phyloP scores from a whole-genome alignment of 2,888 invertebrate genomes.

The Physocephala rufipes region DNA sequence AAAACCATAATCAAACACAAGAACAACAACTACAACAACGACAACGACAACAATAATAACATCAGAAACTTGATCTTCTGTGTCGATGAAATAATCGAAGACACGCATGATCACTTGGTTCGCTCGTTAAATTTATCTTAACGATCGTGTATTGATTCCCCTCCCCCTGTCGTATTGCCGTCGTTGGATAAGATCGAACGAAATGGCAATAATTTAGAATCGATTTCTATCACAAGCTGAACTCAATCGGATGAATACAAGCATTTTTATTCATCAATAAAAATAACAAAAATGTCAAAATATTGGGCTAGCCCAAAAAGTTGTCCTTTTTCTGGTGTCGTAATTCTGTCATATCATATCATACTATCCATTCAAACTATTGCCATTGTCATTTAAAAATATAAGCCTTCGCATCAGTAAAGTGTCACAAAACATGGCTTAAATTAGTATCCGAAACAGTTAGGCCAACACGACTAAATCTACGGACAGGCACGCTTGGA shows the following conservation, averaged over 20 bases:
- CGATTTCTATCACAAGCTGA: conserved; percentile 49
- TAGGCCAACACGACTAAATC: too few relatives aligned
- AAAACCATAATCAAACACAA: not conserved
- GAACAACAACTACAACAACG: not conserved
- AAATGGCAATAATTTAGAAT: conserved; percentile 54
- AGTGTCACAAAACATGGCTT: conserved; percentile 58
- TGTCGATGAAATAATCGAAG: not conserved
- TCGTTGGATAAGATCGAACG: not conserved
- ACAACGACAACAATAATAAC: conserved; percentile 3
- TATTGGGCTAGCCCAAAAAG: conserved; percentile 50
- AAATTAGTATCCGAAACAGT: conserved; percentile 48
- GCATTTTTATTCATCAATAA: conserved; percentile 49
- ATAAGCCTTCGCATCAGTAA: conserved; percentile 55
- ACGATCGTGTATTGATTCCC: conserved; percentile 2
- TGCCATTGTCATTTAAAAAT: conserved; percentile 44
- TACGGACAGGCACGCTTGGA: too few relatives aligned
- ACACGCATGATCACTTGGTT: not conserved
- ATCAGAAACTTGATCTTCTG: not conserved
- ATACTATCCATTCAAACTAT: conserved; percentile 14
- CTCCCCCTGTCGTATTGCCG: not conserved
- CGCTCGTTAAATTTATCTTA: not conserved
- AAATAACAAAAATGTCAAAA: conserved; percentile 58
- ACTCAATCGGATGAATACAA: conserved; percentile 26
- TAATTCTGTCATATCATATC: conserved; percentile 46
- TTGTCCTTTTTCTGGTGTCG: conserved; percentile 54